Base-by-base conservation (phyloP, 35 echinoderm and acorn worm genomes). In the Eucidaris tribuloides region DNA sequence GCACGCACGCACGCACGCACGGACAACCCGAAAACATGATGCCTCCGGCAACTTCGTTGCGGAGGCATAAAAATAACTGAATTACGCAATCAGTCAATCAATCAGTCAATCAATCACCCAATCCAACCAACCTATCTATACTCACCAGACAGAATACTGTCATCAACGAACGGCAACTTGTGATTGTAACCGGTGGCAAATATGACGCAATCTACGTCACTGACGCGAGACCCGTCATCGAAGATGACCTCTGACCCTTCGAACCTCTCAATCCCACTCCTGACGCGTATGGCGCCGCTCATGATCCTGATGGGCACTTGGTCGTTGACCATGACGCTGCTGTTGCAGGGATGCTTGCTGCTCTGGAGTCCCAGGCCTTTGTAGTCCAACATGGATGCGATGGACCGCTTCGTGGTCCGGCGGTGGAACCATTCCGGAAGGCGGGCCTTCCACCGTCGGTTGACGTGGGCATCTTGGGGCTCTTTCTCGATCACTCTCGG, bases 171-270 rank as follows among this genome's bases (percentile, higher is more conserved):
- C 17, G 71, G 28, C 29, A 42, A 31, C 22, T 76, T 36, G 13
- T 34, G n/a, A 4, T 76, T 31, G 71, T 36, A 76, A 35, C 71
- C 71, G 9, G 71, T 76, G 17, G 71, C 71, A 42, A 76, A 76
- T 3, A 76, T 39, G 17, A 76, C 71, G 40, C 28, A 28, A 22
- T 76, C 71, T 28, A 76, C 9, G 28, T 76, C 71, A 9, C 22
- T 42, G 3, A 42, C 71, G 20, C 40, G 28, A 35, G 71, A 76
- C 11, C 71, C 71, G 33, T 76, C 71, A 39, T 15, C 71, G 33
- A 76, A 76, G 14, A 35, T 42, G 6, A 76, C 71, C 3, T 19
- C 38, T n/a, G 29, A 9, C 3, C 7, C 40, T 3, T 28, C 14
- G 71, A 30, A 76, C 7, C 13, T 31, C 40, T 76, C 25, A 39